Evolutionary conservation across 1,140 invertebrate genomes (phyloP).

Genomic region (Halictus rubicundus): DNA sequence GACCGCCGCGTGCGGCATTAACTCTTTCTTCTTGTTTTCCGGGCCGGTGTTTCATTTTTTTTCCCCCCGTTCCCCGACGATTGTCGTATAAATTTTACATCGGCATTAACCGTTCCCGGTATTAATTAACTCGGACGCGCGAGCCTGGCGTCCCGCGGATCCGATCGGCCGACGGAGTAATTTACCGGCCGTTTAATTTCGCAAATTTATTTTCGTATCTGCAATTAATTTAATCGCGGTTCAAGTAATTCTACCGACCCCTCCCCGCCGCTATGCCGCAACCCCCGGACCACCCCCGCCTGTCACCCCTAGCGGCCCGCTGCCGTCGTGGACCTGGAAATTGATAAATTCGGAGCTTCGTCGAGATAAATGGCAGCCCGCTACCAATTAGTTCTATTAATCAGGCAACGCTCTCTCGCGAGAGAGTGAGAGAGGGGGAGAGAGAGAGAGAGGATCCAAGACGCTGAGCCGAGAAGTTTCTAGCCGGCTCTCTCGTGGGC

Average conservation of each 20-base stretch:
- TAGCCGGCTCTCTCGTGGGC: slow-evolving; percentile 2
- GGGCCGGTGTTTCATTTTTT: no score
- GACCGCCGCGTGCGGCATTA: slow-evolving; percentile 4
- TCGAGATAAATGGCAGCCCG: neutral
- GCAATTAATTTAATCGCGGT: slow-evolving; percentile 28
- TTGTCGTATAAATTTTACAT: neutral
- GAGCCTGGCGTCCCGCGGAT: no score
- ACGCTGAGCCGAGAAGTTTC: neutral
- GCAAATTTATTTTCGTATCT: slow-evolving; percentile 24
- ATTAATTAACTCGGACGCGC: slow-evolving; percentile 30
- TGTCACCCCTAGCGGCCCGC: neutral
- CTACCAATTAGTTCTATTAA: slow-evolving; percentile 25
- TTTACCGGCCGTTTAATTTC: slow-evolving; percentile 30
- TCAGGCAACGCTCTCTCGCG: neutral
- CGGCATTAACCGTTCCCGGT: slow-evolving; percentile 11
- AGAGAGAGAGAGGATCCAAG: no score
- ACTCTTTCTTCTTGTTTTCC: slow-evolving; percentile 8
- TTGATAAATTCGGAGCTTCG: slow-evolving; percentile 34
- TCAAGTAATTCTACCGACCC: neutral
- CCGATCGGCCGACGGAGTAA: slow-evolving; percentile 5
- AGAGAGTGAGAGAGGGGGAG: no score
- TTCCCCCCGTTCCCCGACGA: neutral
- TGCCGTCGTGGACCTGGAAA: neutral
- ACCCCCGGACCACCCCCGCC: neutral
- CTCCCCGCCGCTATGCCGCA: no score